phyloP scores from a whole-genome alignment of 2,113 vertebrate genomes.

The Sebastes schlegelii region DNA sequence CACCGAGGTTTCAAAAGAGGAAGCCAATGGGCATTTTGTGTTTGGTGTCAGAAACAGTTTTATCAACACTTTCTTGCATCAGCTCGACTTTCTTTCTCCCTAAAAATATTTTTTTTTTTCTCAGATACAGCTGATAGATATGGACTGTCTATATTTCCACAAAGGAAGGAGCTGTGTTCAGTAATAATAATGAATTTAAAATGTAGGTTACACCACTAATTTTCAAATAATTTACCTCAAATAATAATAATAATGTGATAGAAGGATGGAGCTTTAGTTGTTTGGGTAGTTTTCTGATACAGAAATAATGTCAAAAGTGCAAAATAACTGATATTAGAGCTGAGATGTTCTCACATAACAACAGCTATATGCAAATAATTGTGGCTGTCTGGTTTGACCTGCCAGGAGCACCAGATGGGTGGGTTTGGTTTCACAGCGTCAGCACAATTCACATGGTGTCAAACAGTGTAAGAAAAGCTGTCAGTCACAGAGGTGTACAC shows the following conservation, averaged over 20 bases:
- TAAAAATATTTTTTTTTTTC: not conserved
- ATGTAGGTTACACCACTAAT: not conserved
- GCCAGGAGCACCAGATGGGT: not conserved
- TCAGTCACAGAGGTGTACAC: not conserved
- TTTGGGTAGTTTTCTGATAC: not conserved
- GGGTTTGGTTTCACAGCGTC: constrained; percentile 17
- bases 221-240: not conserved
- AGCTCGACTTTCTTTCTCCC: not conserved
- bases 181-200: not conserved
- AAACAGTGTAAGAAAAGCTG: no score
- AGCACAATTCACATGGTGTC: no score
- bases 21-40: constrained; percentile 15
- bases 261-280: not conserved
- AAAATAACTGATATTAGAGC: not conserved
- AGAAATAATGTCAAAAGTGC: not conserved
- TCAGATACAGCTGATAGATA: constrained; percentile 16
- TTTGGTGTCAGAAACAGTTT: constrained; percentile 41
- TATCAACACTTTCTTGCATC: not conserved
- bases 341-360: not conserved
- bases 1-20: constrained; percentile 18
- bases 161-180: not conserved
- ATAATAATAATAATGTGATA: not conserved
- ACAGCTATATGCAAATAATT: not conserved
- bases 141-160: not conserved
- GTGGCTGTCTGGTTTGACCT: not conserved